phyloP scores from a whole-genome alignment of 2,888 invertebrate genomes.

The Eristalinus sepulchralis region DNA sequence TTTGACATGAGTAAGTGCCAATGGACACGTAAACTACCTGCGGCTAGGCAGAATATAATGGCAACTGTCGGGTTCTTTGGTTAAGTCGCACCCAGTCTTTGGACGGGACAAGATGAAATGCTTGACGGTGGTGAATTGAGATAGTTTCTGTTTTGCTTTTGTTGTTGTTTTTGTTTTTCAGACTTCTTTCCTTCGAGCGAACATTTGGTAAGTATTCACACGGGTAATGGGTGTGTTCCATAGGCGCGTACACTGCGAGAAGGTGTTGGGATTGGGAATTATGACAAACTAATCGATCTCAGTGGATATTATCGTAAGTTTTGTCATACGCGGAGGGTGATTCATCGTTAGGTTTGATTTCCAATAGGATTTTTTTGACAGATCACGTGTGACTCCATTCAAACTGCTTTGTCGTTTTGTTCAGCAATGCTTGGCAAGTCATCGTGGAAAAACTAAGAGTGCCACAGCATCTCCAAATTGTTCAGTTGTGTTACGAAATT shows the following conservation, averaged over 20 bases:
- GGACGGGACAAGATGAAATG: constrained; percentile 33
- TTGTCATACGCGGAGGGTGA: too few relatives aligned
- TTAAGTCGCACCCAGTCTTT: constrained; percentile 57
- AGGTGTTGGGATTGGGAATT: background rate
- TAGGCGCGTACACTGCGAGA: constrained; percentile 17
- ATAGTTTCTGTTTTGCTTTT: constrained; percentile 2
- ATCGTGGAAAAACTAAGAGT: too few relatives aligned
- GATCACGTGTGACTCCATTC: too few relatives aligned
- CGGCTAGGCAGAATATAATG: constrained; percentile 18
- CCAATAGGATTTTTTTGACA: too few relatives aligned
- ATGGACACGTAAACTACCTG: constrained; percentile 62
- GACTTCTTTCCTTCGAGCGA: background rate
- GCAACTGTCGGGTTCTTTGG: constrained; percentile 34
- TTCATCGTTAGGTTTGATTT: too few relatives aligned
- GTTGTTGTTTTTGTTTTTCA: background rate
- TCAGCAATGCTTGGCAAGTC: too few relatives aligned
- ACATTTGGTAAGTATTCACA: constrained; percentile 33
- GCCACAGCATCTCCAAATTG: too few relatives aligned
- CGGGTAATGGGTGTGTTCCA: constrained; percentile 33
- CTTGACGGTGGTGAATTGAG: constrained; percentile 38
- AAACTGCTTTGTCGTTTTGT: too few relatives aligned
- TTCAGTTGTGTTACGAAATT: too few relatives aligned
- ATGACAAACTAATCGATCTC: too few relatives aligned
- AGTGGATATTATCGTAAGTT: too few relatives aligned
- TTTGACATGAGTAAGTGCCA: constrained; percentile 68